Conservation (phyloP, 1,140 invertebrate species). For the Ceratitis capitata region DNA sequence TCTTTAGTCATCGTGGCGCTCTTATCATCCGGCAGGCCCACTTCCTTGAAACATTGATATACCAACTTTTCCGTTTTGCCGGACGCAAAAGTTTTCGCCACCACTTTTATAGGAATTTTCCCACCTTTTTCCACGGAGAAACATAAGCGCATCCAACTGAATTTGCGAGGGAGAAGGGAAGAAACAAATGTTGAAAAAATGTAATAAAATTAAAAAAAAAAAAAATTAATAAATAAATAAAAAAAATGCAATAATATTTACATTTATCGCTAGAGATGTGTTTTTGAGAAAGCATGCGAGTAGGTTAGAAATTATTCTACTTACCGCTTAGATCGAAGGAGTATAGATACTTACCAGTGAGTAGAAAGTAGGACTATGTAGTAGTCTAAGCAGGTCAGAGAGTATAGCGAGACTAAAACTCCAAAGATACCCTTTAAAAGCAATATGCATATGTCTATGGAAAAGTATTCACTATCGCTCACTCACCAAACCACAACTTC, state of each 20-base stretch:
- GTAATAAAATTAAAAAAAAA: background rate
- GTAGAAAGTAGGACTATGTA: too few relatives aligned
- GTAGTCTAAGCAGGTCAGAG: too few relatives aligned
- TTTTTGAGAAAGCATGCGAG: too few relatives aligned
- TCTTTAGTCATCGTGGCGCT: constrained; percentile 94
- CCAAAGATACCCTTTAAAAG: too few relatives aligned
- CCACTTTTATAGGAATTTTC: constrained; percentile 96
- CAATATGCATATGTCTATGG: too few relatives aligned
- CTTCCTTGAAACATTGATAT: constrained; percentile 94
- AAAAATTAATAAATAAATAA: background rate
- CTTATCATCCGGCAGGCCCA: constrained; percentile 95
- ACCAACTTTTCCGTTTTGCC: constrained; percentile 97
- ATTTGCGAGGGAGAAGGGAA: background rate
- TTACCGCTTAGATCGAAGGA: too few relatives aligned
- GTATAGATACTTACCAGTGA: background rate
- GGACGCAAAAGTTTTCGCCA: constrained; percentile 97
- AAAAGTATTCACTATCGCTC: too few relatives aligned
- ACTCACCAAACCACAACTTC: too few relatives aligned
- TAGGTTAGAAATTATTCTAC: too few relatives aligned
- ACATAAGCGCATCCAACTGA: constrained; percentile 97
- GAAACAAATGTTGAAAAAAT: background rate
- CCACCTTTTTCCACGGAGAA: constrained; percentile 92
- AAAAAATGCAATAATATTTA: too few relatives aligned
- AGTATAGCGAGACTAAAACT: too few relatives aligned
- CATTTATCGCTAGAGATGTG: too few relatives aligned